phyloP scores from a whole-genome alignment of 2,888 invertebrate species.

The Mamestra brassicae region DNA sequence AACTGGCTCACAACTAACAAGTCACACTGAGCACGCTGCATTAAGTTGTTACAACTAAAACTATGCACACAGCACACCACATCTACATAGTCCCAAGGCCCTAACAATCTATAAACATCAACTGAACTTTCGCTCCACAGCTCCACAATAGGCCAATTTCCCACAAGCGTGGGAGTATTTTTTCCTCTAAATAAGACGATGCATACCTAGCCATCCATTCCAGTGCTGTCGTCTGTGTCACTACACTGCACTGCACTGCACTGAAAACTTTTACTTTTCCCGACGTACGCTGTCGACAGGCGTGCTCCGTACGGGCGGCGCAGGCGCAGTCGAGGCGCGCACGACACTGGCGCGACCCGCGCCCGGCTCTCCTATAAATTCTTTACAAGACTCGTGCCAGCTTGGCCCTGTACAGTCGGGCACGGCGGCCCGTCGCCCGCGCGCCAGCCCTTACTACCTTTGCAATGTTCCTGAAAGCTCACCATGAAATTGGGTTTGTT shows the following conservation, averaged over 20 bases:
- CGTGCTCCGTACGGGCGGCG: slow-evolving; percentile 60
- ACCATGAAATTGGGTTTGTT: background rate
- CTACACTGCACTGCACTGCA: slow-evolving; percentile 80
- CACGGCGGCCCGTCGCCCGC: slow-evolving; percentile 65
- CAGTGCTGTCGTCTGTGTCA: slow-evolving; percentile 73
- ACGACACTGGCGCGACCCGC: slow-evolving; percentile 79
- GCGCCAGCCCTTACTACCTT: slow-evolving; percentile 73
- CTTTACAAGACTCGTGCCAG: slow-evolving; percentile 88
- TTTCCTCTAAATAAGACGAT: slow-evolving; percentile 62
- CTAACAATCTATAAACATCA: slow-evolving; percentile 62
- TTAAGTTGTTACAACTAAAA: slow-evolving; percentile 52
- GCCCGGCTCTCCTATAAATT: slow-evolving; percentile 88
- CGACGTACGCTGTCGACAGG: slow-evolving; percentile 62
- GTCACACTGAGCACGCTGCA: slow-evolving; percentile 35
- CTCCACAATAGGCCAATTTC: slow-evolving; percentile 64
- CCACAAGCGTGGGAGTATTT: slow-evolving; percentile 69
- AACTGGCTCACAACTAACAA: slow-evolving; percentile 22
- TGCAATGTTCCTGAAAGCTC: slow-evolving; percentile 13
- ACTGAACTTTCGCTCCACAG: slow-evolving; percentile 64
- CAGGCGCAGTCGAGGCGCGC: slow-evolving; percentile 69
- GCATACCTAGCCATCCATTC: slow-evolving; percentile 86
- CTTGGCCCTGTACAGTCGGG: slow-evolving; percentile 86
- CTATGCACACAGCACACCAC: slow-evolving; percentile 46
- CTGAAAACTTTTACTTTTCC: slow-evolving; percentile 80
- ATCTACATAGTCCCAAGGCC: slow-evolving; percentile 65